A percentile compares a stretch with the other conserved stretches of the same genome.
Conservation (phyloP, 2,888 invertebrate genomes). For the Spisula subtruncata region DNA sequence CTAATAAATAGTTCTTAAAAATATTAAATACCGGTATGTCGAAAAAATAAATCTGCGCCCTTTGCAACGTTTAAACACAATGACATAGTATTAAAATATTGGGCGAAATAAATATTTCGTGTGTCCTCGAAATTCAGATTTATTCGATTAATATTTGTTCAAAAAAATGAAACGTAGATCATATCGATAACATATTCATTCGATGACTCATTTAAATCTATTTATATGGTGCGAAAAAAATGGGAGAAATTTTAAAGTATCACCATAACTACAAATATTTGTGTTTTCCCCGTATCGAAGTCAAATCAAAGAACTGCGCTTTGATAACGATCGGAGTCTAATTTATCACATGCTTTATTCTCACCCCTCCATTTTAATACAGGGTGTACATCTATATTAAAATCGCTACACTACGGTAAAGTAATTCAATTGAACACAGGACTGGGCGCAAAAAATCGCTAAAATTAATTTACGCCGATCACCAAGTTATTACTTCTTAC, state of each 20-base stretch:
- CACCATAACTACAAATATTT: slow-evolving; percentile 20
- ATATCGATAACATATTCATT: slow-evolving; percentile 40
- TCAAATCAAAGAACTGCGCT: slow-evolving; percentile 33
- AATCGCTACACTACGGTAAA: slow-evolving; percentile 11
- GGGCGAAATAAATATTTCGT: background rate
- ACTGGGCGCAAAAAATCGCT: background rate
- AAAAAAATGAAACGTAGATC: slow-evolving; percentile 28
- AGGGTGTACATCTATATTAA: slow-evolving; percentile 61
- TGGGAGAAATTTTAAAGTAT: slow-evolving; percentile 33
- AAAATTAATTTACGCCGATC: slow-evolving; percentile 23
- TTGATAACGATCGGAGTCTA: slow-evolving; percentile 35
- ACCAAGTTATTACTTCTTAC: background rate
- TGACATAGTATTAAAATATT: background rate
- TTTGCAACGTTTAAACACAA: no score
- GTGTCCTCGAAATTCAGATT: background rate
- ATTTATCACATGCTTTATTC: slow-evolving; percentile 62
- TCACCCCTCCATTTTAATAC: slow-evolving; percentile 34
- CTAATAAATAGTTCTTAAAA: no score
- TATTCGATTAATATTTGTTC: slow-evolving; percentile 2
- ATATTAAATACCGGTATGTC: no score
- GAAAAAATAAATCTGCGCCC: no score
- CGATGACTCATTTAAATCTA: slow-evolving; percentile 41
- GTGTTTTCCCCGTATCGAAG: slow-evolving; percentile 38
- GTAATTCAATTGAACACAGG: background rate
- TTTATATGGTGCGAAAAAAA: slow-evolving; percentile 26